These are phyloP conservation scores for Cyprinodon tularosa DNA, from an alignment of 2,113 vertebrate species.

Conservation along the genomic window DNA sequence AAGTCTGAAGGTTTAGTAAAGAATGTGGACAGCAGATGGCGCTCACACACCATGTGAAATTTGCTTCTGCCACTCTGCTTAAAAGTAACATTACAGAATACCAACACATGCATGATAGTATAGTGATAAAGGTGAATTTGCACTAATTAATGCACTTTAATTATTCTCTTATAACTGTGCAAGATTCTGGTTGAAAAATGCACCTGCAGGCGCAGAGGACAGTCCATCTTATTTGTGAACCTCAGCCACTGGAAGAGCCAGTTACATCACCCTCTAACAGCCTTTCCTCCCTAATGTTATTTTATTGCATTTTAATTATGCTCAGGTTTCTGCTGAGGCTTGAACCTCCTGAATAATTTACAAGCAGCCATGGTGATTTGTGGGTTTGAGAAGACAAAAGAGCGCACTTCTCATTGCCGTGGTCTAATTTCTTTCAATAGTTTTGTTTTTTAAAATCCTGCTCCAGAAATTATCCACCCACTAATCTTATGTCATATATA, in stretches of 20 bases:
- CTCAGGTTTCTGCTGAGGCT: slow-evolving; percentile 80
- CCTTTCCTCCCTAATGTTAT: slow-evolving; percentile 83
- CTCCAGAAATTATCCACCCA: slow-evolving; percentile 38
- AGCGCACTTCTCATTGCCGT: slow-evolving; percentile 34
- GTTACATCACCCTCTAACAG: slow-evolving; percentile 79
- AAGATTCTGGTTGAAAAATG: slow-evolving; percentile 18
- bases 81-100: background rate
- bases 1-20: slow-evolving; percentile 1
- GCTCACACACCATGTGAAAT: slow-evolving; percentile 37
- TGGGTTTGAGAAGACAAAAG: slow-evolving; percentile 71
- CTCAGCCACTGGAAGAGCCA: slow-evolving; percentile 73
- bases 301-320: slow-evolving; percentile 87
- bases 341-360: slow-evolving; percentile 81
- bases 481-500: slow-evolving; percentile 39
- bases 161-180: slow-evolving; percentile 4
- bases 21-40: slow-evolving; percentile 67
- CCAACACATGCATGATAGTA: background rate
- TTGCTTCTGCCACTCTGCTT: background rate
- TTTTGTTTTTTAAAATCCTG: slow-evolving; percentile 49
- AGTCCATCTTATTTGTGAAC: slow-evolving; percentile 68
- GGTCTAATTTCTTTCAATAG: slow-evolving; percentile 58
- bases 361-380: slow-evolving; percentile 78
- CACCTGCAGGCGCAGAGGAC: slow-evolving; percentile 32
- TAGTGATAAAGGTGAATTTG: background rate
- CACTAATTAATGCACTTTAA: background rate